These are phyloP conservation scores for Clavelina lepadiformis DNA, from an alignment of 23 tunicate species.

Conservation along the genomic window DNA sequence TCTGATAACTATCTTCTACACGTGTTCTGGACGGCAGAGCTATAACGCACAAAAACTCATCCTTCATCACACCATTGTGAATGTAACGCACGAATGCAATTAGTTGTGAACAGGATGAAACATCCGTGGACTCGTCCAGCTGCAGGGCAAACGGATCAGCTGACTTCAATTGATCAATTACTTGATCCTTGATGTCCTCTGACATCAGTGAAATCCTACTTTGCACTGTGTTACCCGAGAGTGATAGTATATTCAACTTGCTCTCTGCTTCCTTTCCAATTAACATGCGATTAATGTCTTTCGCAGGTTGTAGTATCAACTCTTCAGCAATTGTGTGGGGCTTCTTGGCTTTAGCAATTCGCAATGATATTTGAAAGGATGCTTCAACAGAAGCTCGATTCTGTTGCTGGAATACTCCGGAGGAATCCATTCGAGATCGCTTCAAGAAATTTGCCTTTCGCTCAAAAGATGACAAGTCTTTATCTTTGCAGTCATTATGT, in stretches of 20 bases:
- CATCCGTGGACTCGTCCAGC: constrained; percentile 16
- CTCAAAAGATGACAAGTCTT: constrained; percentile 2
- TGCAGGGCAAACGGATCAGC: constrained; percentile 1
- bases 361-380: neutral
- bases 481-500: constrained; percentile 13
- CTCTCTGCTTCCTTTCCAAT: constrained; percentile 11
- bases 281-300: constrained; percentile 8
- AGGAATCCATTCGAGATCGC: neutral
- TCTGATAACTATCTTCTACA: constrained; percentile 30
- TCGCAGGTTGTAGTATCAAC: neutral
- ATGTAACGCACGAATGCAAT: constrained; percentile 1
- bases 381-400: too few species aligned
- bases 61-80: constrained; percentile 20
- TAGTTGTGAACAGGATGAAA: constrained; percentile 16
- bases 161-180: neutral
- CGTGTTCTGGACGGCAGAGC: constrained; percentile 33
- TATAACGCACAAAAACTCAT: constrained; percentile 25
- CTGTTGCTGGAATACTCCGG: constrained; percentile 3
- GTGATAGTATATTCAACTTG: too few species aligned
- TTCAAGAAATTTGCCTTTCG: constrained; percentile 14
- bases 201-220: constrained; percentile 4
- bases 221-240: constrained; percentile 14
- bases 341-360: constrained; percentile 6
- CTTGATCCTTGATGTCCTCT: constrained; percentile 13
- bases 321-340: constrained; percentile 4